A percentile compares a stretch with the other conserved stretches of the same genome.
Evolutionary conservation across 2,113 vertebrate species (phyloP).

Genomic region (Corvus moneduloides): DNA sequence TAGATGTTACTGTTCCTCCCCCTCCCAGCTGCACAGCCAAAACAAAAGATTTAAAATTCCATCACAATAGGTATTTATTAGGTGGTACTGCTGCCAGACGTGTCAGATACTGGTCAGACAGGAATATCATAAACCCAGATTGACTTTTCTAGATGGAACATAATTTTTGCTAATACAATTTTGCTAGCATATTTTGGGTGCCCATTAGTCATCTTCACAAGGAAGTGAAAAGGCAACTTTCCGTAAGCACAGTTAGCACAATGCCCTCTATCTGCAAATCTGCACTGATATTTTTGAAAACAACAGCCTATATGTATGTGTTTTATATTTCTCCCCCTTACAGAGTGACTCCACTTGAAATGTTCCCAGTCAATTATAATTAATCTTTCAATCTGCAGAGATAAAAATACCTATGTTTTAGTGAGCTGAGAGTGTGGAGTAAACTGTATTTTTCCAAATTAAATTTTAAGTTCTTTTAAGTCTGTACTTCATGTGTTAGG

Average conservation of each 20-base stretch:
- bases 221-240: neutral
- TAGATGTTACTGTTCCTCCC: neutral
- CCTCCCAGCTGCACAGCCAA: neutral
- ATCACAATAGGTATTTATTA: neutral
- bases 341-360: neutral
- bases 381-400: neutral
- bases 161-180: neutral
- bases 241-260: neutral
- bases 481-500: neutral
- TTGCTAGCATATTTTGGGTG: neutral
- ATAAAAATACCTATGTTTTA: neutral
- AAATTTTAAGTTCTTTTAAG: neutral
- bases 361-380: neutral
- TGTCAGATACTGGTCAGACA: neutral
- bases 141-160: neutral
- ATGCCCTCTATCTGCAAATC: neutral
- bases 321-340: neutral
- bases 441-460: neutral
- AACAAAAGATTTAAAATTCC: neutral
- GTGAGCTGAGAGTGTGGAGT: neutral
- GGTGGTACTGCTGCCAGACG: neutral
- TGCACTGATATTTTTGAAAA: neutral
- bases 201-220: neutral
- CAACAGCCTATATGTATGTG: neutral
- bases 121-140: neutral